Conservation (phyloP, 2,113 vertebrate species). For the Myodes glareolus region DNA sequence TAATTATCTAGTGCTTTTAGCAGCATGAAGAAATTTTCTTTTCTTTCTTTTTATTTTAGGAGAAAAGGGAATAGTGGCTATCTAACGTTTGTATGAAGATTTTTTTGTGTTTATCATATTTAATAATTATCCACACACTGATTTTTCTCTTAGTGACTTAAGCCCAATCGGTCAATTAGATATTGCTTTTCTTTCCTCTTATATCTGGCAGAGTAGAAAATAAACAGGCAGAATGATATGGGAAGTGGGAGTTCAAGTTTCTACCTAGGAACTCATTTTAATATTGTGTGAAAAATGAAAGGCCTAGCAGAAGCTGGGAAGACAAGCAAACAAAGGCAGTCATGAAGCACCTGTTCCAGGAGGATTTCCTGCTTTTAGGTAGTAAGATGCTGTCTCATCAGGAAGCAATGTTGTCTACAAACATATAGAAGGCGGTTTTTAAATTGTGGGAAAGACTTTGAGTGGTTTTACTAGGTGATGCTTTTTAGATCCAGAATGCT, state of each 20-base stretch:
- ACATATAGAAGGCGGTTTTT: not conserved
- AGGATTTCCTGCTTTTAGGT: not conserved
- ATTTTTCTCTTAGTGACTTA: not conserved
- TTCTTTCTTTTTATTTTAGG: not conserved
- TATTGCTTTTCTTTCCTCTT: not conserved
- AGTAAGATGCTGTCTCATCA: not conserved
- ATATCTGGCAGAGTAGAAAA: not conserved
- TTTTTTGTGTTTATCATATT: not conserved
- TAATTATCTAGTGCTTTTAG: not conserved
- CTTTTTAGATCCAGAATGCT: not conserved
- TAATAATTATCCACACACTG: not conserved
- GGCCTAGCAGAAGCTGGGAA: not conserved
- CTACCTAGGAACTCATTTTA: not conserved
- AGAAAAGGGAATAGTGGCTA: not conserved
- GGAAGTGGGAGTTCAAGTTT: not conserved
- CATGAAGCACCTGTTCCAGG: not conserved
- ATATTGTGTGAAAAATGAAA: not conserved
- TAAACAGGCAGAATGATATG: not conserved
- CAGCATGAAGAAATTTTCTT: not conserved
- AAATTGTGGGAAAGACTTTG: not conserved
- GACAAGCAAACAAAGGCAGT: not conserved
- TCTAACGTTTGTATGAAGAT: not conserved
- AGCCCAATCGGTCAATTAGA: not conserved
- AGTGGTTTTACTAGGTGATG: not conserved
- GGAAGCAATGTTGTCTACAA: not conserved